Percentiles rank a stretch among this genome's conserved stretches.
Conservation (phyloP, 2,888 invertebrate species). For the Furcula furcula region DNA sequence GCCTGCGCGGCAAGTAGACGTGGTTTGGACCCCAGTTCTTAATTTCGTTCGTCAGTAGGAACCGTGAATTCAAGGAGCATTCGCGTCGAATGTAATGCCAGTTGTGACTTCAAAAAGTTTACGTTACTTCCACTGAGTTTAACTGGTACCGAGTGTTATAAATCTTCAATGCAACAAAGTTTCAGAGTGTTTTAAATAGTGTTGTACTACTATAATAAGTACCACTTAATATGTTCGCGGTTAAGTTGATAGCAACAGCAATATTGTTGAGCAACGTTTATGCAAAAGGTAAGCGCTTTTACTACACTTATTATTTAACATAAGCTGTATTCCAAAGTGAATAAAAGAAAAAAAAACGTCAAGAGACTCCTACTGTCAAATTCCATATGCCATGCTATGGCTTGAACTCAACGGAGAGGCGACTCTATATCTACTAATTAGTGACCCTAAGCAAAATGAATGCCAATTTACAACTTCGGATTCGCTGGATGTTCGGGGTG, state of each 20-base stretch:
- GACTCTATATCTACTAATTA: no score
- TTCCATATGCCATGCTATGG: no score
- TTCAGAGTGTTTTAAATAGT: background rate
- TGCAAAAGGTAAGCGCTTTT: conserved; percentile 51
- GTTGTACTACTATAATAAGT: background rate
- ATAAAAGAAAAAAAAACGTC: no score
- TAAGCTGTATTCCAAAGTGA: conserved; percentile 21
- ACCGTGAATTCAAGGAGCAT: conserved; percentile 8
- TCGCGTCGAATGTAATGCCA: conserved; percentile 12
- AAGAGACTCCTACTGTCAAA: no score
- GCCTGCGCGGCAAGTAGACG: conserved; percentile 34
- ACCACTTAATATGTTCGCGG: conserved; percentile 35
- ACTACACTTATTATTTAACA: no score
- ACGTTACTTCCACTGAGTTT: background rate
- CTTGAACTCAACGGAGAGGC: no score
- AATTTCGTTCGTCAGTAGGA: conserved; percentile 24
- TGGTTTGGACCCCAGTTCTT: conserved; percentile 6
- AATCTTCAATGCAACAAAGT: background rate
- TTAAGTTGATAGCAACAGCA: conserved; percentile 24
- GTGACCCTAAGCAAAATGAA: no score
- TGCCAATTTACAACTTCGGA: no score
- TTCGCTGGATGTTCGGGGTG: no score
- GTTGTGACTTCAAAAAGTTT: conserved; percentile 18
- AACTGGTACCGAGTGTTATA: background rate
- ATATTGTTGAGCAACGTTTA: conserved; percentile 31